Conservation (phyloP, 2,888 invertebrate genomes). For the Tenthredo notha region DNA sequence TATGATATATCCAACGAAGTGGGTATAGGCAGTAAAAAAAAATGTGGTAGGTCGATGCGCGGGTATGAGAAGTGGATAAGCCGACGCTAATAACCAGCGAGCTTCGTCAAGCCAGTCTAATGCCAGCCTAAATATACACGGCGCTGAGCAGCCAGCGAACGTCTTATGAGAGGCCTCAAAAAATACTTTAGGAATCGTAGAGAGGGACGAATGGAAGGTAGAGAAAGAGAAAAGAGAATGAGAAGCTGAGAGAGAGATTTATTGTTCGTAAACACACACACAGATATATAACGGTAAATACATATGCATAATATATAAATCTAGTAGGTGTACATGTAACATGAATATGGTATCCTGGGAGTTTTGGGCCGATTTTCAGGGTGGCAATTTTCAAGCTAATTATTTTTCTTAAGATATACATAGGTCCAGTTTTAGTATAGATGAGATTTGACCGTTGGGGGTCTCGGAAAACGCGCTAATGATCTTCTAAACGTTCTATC, state of each 20-base stretch:
- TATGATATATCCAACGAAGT: not conserved
- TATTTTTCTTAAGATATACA: slow-evolving; percentile 23
- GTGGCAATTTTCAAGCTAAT: slow-evolving; percentile 44
- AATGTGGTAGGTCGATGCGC: slow-evolving; percentile 55
- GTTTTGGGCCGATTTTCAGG: slow-evolving; percentile 12
- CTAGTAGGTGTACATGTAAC: not conserved
- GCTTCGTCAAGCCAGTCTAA: slow-evolving; percentile 64
- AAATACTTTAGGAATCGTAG: slow-evolving; percentile 55
- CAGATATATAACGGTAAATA: not conserved
- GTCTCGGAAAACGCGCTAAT: slow-evolving; percentile 40
- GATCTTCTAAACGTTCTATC: slow-evolving; percentile 49
- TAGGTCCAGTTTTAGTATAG: not conserved
- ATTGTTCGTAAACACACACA: slow-evolving; percentile 41
- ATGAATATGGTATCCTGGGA: not conserved
- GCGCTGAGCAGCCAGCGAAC: slow-evolving; percentile 54
- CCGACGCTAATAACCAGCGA: slow-evolving; percentile 69
- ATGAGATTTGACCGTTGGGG: slow-evolving; percentile 51
- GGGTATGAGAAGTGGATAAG: slow-evolving; percentile 35
- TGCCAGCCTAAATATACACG: slow-evolving; percentile 72
- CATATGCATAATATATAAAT: not conserved
- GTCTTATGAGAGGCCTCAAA: slow-evolving; percentile 55
- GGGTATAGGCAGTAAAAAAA: slow-evolving; percentile 32
- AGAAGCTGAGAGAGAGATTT: slow-evolving; percentile 45
- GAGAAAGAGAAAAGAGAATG: not conserved
- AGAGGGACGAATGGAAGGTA: slow-evolving; percentile 54